phyloP scores from a whole-genome alignment of 2,113 vertebrate species.

The Lycaon pictus region DNA sequence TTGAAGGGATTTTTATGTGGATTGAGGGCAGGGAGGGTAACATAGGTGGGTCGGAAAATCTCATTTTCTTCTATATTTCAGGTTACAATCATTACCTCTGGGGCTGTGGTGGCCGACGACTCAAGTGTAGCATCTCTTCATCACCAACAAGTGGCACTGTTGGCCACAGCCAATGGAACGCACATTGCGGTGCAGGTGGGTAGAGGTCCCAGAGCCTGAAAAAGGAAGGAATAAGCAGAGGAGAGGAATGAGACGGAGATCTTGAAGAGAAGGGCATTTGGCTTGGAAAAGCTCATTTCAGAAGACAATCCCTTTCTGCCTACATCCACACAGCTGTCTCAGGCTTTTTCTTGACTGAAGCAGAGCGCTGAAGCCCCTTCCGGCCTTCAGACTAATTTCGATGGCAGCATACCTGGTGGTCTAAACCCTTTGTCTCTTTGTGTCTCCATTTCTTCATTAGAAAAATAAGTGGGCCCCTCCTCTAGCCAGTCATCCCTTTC shows the following conservation, averaged over 20 bases:
- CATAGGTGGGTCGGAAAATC: background rate
- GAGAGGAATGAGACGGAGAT: background rate
- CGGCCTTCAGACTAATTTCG: background rate
- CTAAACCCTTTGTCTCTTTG: background rate
- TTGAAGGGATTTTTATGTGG: background rate
- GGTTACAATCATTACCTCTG: constrained; percentile 88
- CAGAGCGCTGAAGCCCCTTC: background rate
- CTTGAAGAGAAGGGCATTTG: background rate
- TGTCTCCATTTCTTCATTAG: background rate
- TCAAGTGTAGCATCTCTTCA: constrained; percentile 73
- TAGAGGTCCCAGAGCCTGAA: background rate
- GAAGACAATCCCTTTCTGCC: background rate
- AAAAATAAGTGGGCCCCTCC: background rate
- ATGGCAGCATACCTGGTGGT: background rate
- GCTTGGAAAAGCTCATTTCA: background rate
- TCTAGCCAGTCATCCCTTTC: background rate
- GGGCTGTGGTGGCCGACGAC: constrained; percentile 82
- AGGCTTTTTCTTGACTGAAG: background rate
- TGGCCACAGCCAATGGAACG: constrained; percentile 86
- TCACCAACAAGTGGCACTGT: constrained; percentile 89
- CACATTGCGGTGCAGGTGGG: constrained; percentile 89
- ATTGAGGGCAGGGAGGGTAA: background rate
- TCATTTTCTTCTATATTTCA: constrained; percentile 62
- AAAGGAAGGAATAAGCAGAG: background rate
- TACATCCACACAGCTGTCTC: background rate